Base-by-base conservation (phyloP, 2,113 vertebrate species). In the Protomyctophum bolini region DNA sequence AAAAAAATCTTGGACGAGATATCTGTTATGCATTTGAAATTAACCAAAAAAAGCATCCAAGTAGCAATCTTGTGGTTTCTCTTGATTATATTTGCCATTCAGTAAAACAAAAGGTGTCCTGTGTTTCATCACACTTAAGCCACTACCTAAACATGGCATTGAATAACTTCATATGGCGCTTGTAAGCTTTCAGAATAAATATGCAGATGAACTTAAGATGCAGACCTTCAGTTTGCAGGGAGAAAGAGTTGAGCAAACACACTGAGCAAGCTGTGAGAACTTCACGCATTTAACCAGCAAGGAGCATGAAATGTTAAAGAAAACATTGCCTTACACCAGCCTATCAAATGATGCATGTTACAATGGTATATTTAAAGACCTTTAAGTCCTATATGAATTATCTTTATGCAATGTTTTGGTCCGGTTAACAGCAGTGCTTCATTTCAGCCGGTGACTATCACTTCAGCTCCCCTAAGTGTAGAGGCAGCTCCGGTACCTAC, bases 31-130 rank as follows among this genome's bases (percentile, higher is more conserved):
- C 68, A 57, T 60, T 11, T 28, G 15, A 75, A 63, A 75, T 54
- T 46, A 28, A 70, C 69, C 28, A 70, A 58, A 75, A 56, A 59
- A 9, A 3, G 1, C 46, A 52, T 76, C 46, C 67, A 83, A 65
- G 33, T n/a, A 60, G 29, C 55, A 63, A 52, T 55, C 60, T 65
- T 56, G 60, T 75, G 68, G 52, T 69, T 63, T 62, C n/a, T 61
- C 60, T 63, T 49, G 50, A 66, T 62, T 46, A 50, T 49, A 60
- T 41, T 74, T 7, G 57, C 41, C 51, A 9, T 60, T 64, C 68
- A 58, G 65, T 66, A 67, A 79, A 41, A 83, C 75, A 80, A 59
- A 63, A 47, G 21, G n/a, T 70, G 59, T 41, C 67, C 71, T 77
- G 66, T 46, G 11, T 73, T 77, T 46, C 60, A 59, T 82, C 63